Evolutionary conservation across 2,113 vertebrate species (phyloP).

Genomic region (Thomomys bottae): DNA sequence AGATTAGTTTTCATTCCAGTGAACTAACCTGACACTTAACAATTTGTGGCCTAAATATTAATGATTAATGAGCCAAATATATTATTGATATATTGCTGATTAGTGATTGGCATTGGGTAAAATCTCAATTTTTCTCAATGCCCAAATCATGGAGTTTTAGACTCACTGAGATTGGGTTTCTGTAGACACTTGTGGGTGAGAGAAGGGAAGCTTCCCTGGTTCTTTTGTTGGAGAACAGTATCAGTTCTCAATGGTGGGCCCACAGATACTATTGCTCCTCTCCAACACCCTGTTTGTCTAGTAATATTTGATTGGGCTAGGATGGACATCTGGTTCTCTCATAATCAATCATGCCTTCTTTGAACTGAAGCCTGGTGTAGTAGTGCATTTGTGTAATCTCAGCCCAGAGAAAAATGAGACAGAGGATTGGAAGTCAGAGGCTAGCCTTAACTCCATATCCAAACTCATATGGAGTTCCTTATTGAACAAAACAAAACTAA

Average conservation of each 20-base stretch:
- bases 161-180: neutral
- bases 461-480: no score
- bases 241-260: neutral
- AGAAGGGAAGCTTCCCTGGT: neutral
- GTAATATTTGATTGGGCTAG: neutral
- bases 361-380: neutral
- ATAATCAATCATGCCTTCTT: neutral
- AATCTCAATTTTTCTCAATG: neutral
- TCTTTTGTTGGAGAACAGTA: neutral
- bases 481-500: no score
- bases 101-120: neutral
- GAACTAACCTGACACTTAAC: neutral
- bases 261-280: neutral
- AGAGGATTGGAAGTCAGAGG: neutral
- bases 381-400: neutral
- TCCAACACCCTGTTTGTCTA: neutral
- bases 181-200: neutral
- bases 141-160: neutral
- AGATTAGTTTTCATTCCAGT: neutral
- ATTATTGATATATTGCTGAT: neutral
- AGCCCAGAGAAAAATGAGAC: neutral
- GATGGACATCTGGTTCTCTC: neutral
- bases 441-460: neutral
- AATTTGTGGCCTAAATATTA: neutral
- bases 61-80: slow-evolving; percentile 8